Percentiles rank a stretch among this genome's conserved stretches.
Conservation (phyloP, 2,888 invertebrate species). For the Leptodirus hochenwartii region DNA sequence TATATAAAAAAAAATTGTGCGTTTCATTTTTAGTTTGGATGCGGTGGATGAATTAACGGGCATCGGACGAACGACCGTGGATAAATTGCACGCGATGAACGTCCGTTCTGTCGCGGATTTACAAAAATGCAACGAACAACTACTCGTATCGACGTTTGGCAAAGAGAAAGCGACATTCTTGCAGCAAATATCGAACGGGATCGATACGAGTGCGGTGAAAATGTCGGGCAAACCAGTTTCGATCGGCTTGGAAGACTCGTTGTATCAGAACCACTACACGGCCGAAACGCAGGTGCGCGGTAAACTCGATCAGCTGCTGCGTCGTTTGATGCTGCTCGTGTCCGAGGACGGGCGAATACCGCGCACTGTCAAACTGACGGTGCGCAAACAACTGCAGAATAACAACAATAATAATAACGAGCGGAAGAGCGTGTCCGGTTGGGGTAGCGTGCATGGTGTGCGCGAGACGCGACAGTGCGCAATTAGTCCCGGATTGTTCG, state of each 20-base stretch:
- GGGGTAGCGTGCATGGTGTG: no score
- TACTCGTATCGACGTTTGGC: slow-evolving; percentile 36
- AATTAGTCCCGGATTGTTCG: slow-evolving; percentile 46
- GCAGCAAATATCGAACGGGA: slow-evolving; percentile 53
- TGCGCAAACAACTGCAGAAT: slow-evolving; percentile 50
- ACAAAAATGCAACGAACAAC: slow-evolving; percentile 40
- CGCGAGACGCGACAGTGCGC: slow-evolving; percentile 61
- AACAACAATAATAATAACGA: no score
- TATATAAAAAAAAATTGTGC: no score
- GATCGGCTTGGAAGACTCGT: slow-evolving; percentile 65
- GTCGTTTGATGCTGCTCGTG: slow-evolving; percentile 50
- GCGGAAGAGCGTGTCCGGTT: no score
- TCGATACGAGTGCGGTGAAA: slow-evolving; percentile 53
- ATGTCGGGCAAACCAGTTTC: slow-evolving; percentile 59
- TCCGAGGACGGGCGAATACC: slow-evolving; percentile 65
- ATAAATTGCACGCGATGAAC: slow-evolving; percentile 42
- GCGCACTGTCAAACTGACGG: slow-evolving; percentile 51
- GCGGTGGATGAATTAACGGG: no score
- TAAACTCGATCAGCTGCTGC: slow-evolving; percentile 47
- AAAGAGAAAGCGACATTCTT: slow-evolving; percentile 49
- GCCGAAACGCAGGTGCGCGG: slow-evolving; percentile 56
- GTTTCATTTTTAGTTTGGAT: no score
- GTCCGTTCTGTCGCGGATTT: slow-evolving; percentile 49
- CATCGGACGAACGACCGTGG: slow-evolving; percentile 49
- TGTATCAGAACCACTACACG: slow-evolving; percentile 52